These are phyloP conservation scores for Sebastes fasciatus DNA, from an alignment of 2,113 vertebrate species.

Conservation along the genomic window DNA sequence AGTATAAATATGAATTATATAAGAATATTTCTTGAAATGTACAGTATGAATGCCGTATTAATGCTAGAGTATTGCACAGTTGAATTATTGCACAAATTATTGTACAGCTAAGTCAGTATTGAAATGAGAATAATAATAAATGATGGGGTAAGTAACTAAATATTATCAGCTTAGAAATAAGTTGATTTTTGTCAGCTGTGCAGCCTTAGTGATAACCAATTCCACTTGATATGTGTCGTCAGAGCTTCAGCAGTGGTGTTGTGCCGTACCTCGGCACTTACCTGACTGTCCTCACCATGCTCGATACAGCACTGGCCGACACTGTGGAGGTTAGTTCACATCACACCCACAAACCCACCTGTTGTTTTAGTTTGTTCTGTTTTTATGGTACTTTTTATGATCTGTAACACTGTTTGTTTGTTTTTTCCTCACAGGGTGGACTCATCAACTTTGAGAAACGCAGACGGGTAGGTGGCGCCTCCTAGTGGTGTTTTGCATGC, in stretches of 20 bases:
- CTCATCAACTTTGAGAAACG: conserved; percentile 94
- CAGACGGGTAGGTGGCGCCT: conserved; percentile 85
- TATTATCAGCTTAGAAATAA: neutral
- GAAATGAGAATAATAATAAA: no score
- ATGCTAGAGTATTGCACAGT: no score
- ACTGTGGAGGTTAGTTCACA: conserved; percentile 83
- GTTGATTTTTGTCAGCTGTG: neutral
- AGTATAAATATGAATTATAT: no score
- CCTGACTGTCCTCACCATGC: conserved; percentile 91
- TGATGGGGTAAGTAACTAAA: neutral
- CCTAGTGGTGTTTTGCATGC: conserved; percentile 36
- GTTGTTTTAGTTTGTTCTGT: neutral
- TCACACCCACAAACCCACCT: neutral
- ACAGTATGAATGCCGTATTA: no score
- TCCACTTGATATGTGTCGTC: conserved; percentile 29
- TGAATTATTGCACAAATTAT: no score
- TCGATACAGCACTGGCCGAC: conserved; percentile 91
- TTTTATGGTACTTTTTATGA: neutral
- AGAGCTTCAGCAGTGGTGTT: conserved; percentile 78
- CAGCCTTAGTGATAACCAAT: neutral
- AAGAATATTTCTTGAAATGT: no score
- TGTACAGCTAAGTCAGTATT: no score
- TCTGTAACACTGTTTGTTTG: conserved; percentile 16
- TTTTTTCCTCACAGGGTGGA: conserved; percentile 79
- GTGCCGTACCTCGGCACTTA: conserved; percentile 93